These are phyloP conservation scores for Platyscapa corneri DNA, from an alignment of 1,140 invertebrate genomes.

Conservation along the genomic window DNA sequence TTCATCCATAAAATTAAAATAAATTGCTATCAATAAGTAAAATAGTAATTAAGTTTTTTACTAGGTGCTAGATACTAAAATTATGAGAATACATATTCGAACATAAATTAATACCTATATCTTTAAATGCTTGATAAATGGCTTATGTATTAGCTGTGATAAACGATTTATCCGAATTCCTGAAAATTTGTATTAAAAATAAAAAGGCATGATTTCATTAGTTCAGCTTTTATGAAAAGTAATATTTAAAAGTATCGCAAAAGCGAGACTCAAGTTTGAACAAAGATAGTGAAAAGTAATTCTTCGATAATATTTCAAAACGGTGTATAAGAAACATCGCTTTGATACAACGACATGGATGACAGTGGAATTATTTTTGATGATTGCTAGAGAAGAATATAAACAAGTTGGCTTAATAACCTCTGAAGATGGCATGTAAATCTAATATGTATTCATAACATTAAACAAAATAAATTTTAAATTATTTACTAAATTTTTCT, in stretches of 20 bases:
- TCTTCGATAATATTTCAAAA: slow-evolving; percentile 11
- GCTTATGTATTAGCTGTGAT: neutral
- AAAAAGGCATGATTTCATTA: neutral
- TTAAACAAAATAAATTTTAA: neutral
- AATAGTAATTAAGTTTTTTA: slow-evolving; percentile 9
- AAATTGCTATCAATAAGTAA: slow-evolving; percentile 8
- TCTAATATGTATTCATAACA: slow-evolving; percentile 2
- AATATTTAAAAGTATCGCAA: neutral
- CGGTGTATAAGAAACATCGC: neutral
- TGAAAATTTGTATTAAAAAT: neutral
- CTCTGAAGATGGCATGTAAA: neutral
- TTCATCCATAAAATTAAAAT: neutral
- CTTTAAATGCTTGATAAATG: neutral
- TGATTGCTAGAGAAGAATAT: slow-evolving; percentile 10
- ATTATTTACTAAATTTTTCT: neutral
- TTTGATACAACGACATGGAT: neutral
- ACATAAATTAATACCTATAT: neutral
- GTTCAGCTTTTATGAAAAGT: neutral
- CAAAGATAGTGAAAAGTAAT: slow-evolving; percentile 1
- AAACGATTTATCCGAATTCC: neutral
- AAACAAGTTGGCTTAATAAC: slow-evolving; percentile 11
- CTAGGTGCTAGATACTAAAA: neutral
- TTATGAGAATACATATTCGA: neutral
- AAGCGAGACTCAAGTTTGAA: neutral
- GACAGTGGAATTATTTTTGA: slow-evolving; percentile 12